These are phyloP conservation scores for Phyllopteryx taeniolatus DNA, from an alignment of 2,113 vertebrate species.

Conservation along the genomic window DNA sequence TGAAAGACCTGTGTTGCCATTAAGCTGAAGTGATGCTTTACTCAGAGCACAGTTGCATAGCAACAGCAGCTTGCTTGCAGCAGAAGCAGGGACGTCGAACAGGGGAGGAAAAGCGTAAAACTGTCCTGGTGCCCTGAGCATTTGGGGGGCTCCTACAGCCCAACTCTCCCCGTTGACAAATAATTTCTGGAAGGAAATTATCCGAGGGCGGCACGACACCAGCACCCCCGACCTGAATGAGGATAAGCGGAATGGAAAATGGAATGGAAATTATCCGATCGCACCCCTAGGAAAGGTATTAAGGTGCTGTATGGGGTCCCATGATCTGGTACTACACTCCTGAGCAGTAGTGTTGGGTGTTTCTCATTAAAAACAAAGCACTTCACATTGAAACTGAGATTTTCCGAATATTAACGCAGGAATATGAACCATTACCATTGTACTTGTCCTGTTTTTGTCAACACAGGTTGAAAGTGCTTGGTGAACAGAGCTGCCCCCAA, in stretches of 20 bases:
- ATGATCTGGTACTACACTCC: too few relatives aligned
- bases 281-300: too few relatives aligned
- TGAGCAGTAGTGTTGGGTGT: conserved; percentile 4
- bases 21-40: background rate
- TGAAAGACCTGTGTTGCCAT: background rate
- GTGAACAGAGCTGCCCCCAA: conserved; percentile 12
- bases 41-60: conserved; percentile 39
- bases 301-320: too few relatives aligned
- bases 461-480: background rate
- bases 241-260: too few relatives aligned
- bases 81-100: background rate
- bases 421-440: conserved; percentile 3
- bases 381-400: background rate
- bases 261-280: too few relatives aligned
- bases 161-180: too few relatives aligned
- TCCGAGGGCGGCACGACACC: too few relatives aligned
- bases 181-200: too few relatives aligned
- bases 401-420: background rate
- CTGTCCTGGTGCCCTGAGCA: too few relatives aligned
- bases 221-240: too few relatives aligned
- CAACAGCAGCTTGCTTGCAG: conserved; percentile 37
- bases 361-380: conserved; percentile 18
- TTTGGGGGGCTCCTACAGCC: too few relatives aligned
- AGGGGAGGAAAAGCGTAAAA: too few relatives aligned
- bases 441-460: background rate